Conservation (phyloP, 1,140 invertebrate genomes). For the Heliconius melpomene region DNA sequence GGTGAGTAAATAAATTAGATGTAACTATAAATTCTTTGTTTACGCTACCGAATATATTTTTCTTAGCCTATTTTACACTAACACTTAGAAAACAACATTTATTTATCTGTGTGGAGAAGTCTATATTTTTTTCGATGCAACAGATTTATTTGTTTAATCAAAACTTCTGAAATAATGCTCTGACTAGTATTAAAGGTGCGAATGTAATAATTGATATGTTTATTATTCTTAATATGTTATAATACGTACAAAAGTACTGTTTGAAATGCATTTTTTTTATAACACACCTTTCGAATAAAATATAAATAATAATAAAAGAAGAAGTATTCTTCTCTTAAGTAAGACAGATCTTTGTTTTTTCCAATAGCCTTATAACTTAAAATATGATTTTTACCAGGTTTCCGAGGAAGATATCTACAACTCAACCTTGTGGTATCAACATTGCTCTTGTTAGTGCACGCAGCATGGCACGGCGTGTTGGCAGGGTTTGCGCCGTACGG, state of each 20-base stretch:
- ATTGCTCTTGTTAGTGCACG: conserved; percentile 59
- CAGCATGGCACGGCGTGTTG: conserved; percentile 63
- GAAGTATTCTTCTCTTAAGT: too few species aligned
- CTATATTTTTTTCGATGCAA: neutral
- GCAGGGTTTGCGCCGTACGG: conserved; percentile 60
- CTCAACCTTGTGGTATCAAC: conserved; percentile 60
- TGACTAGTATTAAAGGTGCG: neutral
- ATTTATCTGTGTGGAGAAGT: neutral
- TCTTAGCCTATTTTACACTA: neutral
- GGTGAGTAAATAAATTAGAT: conserved; percentile 72
- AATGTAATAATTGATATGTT: neutral
- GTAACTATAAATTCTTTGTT: conserved; percentile 7
- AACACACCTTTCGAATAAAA: conserved; percentile 8
- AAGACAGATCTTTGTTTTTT: too few species aligned
- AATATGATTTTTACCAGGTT: conserved; percentile 47
- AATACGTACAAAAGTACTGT: neutral
- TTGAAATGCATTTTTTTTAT: conserved; percentile 22
- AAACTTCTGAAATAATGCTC: neutral
- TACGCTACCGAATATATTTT: neutral
- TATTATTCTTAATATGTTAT: neutral
- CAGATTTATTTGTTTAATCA: conserved; percentile 7
- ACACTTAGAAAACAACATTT: neutral
- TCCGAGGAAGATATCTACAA: conserved; percentile 59
- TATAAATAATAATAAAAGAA: neutral
- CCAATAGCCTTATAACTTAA: too few species aligned